phyloP scores from a whole-genome alignment of 2,797 vertebrate genomes.

The Cyclura pinguis region DNA sequence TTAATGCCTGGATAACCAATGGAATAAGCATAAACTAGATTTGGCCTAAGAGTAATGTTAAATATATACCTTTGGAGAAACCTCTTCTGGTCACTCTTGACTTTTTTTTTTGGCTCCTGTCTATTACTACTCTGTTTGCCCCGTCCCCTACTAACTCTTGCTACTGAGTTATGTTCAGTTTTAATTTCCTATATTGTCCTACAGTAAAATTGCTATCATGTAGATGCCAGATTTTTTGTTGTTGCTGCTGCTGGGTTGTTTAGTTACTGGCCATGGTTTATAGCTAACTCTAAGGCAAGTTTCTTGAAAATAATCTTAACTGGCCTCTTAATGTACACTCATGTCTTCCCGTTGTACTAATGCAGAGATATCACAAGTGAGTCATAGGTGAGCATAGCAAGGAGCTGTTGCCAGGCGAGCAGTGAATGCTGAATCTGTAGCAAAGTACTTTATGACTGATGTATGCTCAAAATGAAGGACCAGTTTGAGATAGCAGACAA shows the following conservation, averaged over 20 bases:
- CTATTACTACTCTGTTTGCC: not conserved
- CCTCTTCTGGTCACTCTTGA: not conserved
- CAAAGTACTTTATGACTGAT: not conserved
- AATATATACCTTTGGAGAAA: not conserved
- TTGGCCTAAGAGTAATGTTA: not conserved
- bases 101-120: not conserved
- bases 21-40: not conserved
- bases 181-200: not conserved
- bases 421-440: not conserved
- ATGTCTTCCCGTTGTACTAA: not conserved
- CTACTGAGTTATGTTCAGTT: not conserved
- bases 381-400: not conserved
- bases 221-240: not conserved
- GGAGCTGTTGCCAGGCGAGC: not conserved
- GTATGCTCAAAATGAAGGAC: too few species aligned
- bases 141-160: not conserved
- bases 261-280: constrained; percentile 5
- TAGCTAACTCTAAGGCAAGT: not conserved
- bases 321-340: not conserved
- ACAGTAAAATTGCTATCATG: not conserved
- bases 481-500: too few species aligned
- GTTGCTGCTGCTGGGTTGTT: not conserved
- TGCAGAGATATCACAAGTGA: not conserved
- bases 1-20: not conserved
- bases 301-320: not conserved